Conservation (phyloP, 2,113 vertebrate genomes). For the Paraplagusia blochii region DNA sequence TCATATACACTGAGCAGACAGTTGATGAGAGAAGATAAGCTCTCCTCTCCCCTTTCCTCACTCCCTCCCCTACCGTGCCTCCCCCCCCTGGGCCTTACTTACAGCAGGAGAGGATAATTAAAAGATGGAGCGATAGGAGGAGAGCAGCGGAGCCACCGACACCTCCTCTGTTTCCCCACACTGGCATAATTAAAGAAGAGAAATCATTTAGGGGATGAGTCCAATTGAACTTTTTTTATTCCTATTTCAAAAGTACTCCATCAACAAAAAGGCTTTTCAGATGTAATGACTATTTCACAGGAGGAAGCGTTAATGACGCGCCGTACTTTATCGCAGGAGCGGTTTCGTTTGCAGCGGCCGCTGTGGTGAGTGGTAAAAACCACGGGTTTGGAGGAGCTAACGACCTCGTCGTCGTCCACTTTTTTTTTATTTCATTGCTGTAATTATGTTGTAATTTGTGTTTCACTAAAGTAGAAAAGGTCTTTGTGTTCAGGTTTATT, state of each 20-base stretch:
- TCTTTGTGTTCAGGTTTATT: slow-evolving; percentile 16
- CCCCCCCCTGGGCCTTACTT: slow-evolving; percentile 36
- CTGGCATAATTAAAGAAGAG: slow-evolving; percentile 63
- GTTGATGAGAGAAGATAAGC: slow-evolving; percentile 41
- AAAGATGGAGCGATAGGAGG: slow-evolving; percentile 63
- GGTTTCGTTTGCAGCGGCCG: slow-evolving; percentile 36
- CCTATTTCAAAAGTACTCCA: slow-evolving; percentile 15
- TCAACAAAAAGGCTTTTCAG: slow-evolving; percentile 31
- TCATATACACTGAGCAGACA: slow-evolving; percentile 26
- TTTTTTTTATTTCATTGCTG: slow-evolving; percentile 37
- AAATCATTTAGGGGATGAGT: slow-evolving; percentile 41
- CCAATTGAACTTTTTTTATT: slow-evolving; percentile 3
- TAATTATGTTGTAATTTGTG: slow-evolving; percentile 44
- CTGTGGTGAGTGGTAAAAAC: no score
- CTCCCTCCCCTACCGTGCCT: slow-evolving; percentile 32
- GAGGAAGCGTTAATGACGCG: slow-evolving; percentile 26
- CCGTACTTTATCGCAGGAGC: slow-evolving; percentile 36
- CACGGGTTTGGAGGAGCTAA: no score
- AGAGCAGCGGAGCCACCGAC: slow-evolving; percentile 42
- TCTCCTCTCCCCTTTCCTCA: slow-evolving; percentile 25
- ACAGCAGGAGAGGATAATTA: slow-evolving; percentile 65
- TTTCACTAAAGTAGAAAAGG: slow-evolving; percentile 2
- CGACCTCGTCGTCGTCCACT: background rate
- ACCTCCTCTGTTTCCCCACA: slow-evolving; percentile 48
- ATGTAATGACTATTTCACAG: slow-evolving; percentile 37